Evolutionary conservation across 2,797 vertebrate species (phyloP).

Genomic region (Enoplosus armatus): DNA sequence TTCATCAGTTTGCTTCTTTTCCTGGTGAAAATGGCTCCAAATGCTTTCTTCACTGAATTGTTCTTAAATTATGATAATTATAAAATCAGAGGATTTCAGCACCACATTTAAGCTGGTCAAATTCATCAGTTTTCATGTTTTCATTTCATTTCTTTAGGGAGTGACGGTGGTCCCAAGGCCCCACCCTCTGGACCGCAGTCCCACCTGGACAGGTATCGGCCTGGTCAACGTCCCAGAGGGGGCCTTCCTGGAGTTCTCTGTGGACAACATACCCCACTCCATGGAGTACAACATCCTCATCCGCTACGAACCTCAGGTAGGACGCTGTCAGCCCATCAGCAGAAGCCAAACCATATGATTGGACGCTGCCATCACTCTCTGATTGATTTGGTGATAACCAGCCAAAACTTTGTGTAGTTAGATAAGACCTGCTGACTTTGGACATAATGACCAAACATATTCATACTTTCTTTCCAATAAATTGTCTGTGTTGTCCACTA

Average conservation of each 20-base stretch:
- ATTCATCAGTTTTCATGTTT: not conserved
- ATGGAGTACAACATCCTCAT: slow-evolving; percentile 97
- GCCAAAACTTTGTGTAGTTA: not conserved
- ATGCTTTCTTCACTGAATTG: not conserved
- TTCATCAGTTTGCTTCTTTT: not conserved
- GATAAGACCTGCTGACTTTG: too few relatives aligned
- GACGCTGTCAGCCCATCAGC: not conserved
- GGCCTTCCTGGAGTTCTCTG: slow-evolving; percentile 92
- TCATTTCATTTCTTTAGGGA: slow-evolving; percentile 80
- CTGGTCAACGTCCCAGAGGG: slow-evolving; percentile 95
- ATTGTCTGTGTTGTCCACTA: too few relatives aligned
- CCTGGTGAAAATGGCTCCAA: not conserved
- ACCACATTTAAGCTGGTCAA: not conserved
- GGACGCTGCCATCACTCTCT: not conserved
- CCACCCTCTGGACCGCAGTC: slow-evolving; percentile 89
- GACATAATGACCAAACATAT: too few relatives aligned
- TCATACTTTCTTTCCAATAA: too few relatives aligned
- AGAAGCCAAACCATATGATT: not conserved
- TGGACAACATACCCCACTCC: slow-evolving; percentile 94
- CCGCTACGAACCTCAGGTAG: slow-evolving; percentile 97
- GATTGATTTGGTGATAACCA: not conserved
- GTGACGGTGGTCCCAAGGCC: slow-evolving; percentile 89
- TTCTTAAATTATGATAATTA: not conserved
- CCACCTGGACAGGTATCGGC: slow-evolving; percentile 96
- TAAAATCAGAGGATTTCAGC: not conserved